Evolutionary conservation across 2,797 vertebrate genomes (phyloP), one percentile per base, ranked within the genome.

Genomic region (Aeoliscus strigatus): DNA sequence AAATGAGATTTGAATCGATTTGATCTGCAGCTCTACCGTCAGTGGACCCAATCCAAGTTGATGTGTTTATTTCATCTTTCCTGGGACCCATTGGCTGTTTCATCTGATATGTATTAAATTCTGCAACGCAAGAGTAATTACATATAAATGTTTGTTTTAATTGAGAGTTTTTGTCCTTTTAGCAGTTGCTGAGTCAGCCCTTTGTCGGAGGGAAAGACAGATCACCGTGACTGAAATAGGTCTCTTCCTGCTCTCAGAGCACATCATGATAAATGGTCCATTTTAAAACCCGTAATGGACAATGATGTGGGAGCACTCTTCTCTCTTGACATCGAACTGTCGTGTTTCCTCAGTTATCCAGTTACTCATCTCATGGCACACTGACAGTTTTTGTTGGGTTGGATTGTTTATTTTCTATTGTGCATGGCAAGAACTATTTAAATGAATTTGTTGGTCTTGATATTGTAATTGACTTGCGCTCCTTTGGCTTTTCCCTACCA

Each of bases 161-260:
- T 55, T 56, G 43, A 53, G 36, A 48, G 43, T 12, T 39, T 63
- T 60, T 45, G 29, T 18, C 17, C 59, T 65, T 47, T 31, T 16
- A 40, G 63, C 16, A 44, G 39, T 23, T 49, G 78, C 73, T 56
- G 62, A 4, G 26, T 82, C 68, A 74, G 73, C 79, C 39, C 39
- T 65, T 65, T 37, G 33, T 13, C 48, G 6, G 39, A n/a, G 44
- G 43, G 36, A 28, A 41, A 60, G 31, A 54, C 39, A 10, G 35
- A 50, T 15, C 24, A 29, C 10, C 41, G 57, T 55, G 59, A 48
- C 53, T 54, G 25, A 42, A 53, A 73, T 64, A 33, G 71, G 38
- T 29, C 42, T 66, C 75, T 83, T 80, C 80, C 80, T 77, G 69
- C 77, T 82, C 63, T 82, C 66, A 81, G 70, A 31, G 9, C 60